phyloP scores from a whole-genome alignment of 2,113 vertebrate genomes.

The Pachycephala philippinensis region DNA sequence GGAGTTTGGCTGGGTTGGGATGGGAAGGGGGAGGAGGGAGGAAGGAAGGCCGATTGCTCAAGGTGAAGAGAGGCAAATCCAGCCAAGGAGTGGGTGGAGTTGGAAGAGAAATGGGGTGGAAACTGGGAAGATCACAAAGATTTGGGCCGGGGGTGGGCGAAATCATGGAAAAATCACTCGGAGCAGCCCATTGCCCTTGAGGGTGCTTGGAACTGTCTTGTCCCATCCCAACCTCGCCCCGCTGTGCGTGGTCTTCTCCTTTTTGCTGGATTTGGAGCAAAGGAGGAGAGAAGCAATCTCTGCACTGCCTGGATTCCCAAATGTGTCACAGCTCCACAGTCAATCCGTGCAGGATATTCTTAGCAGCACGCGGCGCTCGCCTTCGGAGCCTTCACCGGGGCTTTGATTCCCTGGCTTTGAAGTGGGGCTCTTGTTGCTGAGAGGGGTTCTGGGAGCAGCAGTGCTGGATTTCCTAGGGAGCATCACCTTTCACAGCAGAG shows the following conservation, averaged over 20 bases:
- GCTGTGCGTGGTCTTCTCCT: rapidly evolving
- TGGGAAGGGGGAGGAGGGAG: not conserved
- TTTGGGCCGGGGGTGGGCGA: not conserved
- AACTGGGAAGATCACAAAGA: not conserved
- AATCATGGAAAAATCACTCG: not conserved
- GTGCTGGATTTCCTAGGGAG: not conserved
- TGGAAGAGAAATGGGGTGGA: not conserved
- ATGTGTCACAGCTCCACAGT: not conserved
- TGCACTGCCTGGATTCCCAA: not conserved
- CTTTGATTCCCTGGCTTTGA: not conserved
- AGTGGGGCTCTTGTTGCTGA: not conserved
- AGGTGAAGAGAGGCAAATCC: not conserved
- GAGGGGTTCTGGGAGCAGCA: not conserved
- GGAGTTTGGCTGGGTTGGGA: not conserved
- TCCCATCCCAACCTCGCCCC: rapidly evolving
- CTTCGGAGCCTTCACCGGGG: not conserved
- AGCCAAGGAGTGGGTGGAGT: not conserved
- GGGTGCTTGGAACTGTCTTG: not conserved
- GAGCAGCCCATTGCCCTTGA: not conserved
- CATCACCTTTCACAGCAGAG: not conserved
- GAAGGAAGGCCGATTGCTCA: not conserved
- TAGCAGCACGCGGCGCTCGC: rapidly evolving
- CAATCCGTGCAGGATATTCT: not conserved
- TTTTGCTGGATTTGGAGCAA: not conserved
- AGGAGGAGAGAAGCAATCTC: not conserved